phyloP scores from a whole-genome alignment of 2,797 vertebrate genomes.

The Coccyzus lansbergi region DNA sequence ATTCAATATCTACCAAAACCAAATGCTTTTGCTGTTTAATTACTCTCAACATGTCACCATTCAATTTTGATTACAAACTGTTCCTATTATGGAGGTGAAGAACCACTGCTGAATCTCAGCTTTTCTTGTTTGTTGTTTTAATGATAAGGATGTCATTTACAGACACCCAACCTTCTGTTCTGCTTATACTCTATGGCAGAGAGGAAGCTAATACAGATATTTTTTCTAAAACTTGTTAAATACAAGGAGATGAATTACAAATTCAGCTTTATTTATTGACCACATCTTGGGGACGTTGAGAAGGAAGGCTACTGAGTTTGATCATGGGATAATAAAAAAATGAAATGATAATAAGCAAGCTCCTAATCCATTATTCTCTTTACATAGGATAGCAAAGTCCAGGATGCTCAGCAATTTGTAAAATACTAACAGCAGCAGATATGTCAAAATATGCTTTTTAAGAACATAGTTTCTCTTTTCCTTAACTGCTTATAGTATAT shows the following conservation, averaged over 20 bases:
- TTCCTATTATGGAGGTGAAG: neutral
- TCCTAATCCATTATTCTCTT: slow-evolving; percentile 73
- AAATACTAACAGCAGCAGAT: slow-evolving; percentile 66
- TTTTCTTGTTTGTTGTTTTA: neutral
- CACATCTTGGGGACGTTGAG: slow-evolving; percentile 37
- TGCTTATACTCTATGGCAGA: neutral
- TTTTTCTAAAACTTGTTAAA: slow-evolving; percentile 43
- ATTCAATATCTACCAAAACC: neutral
- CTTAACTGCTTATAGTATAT: slow-evolving; percentile 8
- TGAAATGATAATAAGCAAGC: slow-evolving; percentile 64
- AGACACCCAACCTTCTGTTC: neutral
- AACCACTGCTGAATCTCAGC: neutral
- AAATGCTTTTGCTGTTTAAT: neutral
- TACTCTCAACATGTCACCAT: neutral
- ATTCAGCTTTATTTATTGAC: slow-evolving; percentile 55
- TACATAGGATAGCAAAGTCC: slow-evolving; percentile 59
- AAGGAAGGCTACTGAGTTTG: slow-evolving; percentile 31
- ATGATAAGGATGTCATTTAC: neutral
- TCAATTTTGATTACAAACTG: neutral
- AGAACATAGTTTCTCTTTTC: slow-evolving; percentile 29
- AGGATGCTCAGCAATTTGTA: slow-evolving; percentile 52
- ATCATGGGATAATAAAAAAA: slow-evolving; percentile 61
- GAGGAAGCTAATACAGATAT: neutral
- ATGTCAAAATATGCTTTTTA: slow-evolving; percentile 52
- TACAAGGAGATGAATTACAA: slow-evolving; percentile 10